These are phyloP conservation scores for Pitangus sulphuratus DNA, from an alignment of 2,797 vertebrate species.

Conservation along the genomic window DNA sequence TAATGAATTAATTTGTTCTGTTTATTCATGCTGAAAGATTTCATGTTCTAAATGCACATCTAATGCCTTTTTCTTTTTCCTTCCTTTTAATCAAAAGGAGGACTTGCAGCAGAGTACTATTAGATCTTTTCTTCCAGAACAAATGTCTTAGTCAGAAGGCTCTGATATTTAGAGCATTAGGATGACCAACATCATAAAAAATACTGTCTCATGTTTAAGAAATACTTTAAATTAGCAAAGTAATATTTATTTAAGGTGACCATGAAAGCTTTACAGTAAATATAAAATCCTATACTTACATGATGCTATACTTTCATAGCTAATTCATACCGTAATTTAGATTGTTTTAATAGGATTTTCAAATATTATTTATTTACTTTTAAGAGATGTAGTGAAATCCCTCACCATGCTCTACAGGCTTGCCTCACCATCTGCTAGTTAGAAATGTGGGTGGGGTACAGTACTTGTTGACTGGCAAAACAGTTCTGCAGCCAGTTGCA, in stretches of 20 bases:
- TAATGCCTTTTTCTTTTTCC: background rate
- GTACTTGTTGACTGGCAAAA: conserved; percentile 22
- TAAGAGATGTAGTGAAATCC: background rate
- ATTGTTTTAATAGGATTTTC: conserved; percentile 2
- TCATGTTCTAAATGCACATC: background rate
- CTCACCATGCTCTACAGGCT: background rate
- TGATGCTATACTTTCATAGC: background rate
- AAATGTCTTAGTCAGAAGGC: background rate
- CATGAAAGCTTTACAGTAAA: background rate
- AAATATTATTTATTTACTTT: conserved; percentile 35
- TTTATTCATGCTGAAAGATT: background rate
- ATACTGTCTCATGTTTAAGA: background rate
- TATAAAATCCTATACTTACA: background rate
- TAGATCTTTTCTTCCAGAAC: background rate
- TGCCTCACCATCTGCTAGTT: conserved; percentile 28
- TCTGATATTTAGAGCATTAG: background rate
- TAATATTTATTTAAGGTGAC: background rate
- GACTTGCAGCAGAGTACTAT: background rate
- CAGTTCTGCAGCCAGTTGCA: background rate
- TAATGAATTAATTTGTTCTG: background rate
- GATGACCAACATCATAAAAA: background rate
- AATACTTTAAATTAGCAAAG: background rate
- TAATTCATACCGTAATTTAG: background rate
- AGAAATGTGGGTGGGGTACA: background rate
- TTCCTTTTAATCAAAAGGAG: background rate